Base-by-base conservation (phyloP, 2,888 invertebrate species). In the Folsomia manolachei region DNA sequence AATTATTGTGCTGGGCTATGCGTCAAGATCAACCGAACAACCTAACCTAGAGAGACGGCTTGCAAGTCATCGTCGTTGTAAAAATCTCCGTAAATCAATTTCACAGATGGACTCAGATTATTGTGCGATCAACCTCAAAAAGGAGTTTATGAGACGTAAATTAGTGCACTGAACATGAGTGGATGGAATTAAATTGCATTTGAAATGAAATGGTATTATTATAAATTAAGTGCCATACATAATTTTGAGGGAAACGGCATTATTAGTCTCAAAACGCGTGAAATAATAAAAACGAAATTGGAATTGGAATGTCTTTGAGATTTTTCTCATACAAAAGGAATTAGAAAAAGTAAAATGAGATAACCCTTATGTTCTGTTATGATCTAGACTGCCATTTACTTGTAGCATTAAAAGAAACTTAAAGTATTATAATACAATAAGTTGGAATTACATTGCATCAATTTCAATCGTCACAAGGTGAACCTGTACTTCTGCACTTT, bases 391-490 rank as follows among this genome's bases (percentile, higher is more conserved):
- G n/a, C n/a, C 39, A 39, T 39, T 9, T 14, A 39, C 39, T 39
- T 39, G 39, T 39, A 14, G 39, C 39, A 39, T 39, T 39, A 39
- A 4, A n/a, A n/a, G n/a, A n/a, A n/a, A n/a, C n/a, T n/a, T n/a
- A n/a, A n/a, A n/a, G n/a, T n/a, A n/a, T n/a, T 39, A 4, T 39
- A 39, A 39, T 39, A 39, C n/a, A n/a, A n/a, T n/a, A n/a, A n/a
- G 4, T 39, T 39, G 39, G 39, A 39, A 39, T 39, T 39, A 39
- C 39, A 39, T 39, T 39, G 14, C 39, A 9, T 14, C 39, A 39
- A 39, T 9, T 39, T 39, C 23, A 66, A 66, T 24, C 23, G 51
- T 53, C 53, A 52, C 66, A 66, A 66, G 66, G 66, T 66, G 66
- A 66, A 66, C 66, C 39, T 66, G 52, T 66, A 52, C 7, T 27